These are phyloP conservation scores for Physella acuta DNA, from an alignment of 1,140 invertebrate genomes.

Conservation along the genomic window DNA sequence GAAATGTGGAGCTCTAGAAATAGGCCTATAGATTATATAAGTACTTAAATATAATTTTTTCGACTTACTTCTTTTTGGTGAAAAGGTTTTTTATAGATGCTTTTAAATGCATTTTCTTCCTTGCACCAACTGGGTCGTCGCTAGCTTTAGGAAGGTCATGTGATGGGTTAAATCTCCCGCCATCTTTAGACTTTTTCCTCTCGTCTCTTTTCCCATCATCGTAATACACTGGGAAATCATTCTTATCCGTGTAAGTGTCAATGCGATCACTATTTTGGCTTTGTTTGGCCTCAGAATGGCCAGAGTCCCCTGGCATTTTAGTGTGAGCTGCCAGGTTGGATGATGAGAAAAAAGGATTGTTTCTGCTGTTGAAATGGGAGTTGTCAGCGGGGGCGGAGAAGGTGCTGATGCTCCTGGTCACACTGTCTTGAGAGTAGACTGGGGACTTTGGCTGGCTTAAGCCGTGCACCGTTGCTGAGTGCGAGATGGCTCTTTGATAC, in stretches of 20 bases:
- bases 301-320: not conserved
- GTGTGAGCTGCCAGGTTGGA: not conserved
- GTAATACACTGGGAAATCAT: not conserved
- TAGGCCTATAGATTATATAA: not conserved
- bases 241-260: not conserved
- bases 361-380: not conserved
- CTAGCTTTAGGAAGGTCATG: not conserved
- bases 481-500: not conserved
- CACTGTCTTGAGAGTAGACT: not conserved
- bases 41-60: not conserved
- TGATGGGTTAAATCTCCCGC: not conserved
- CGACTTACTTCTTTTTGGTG: constrained; percentile 25
- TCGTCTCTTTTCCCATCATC: not conserved
- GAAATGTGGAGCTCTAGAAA: not conserved
- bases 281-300: too few relatives aligned
- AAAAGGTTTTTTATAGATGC: constrained; percentile 24
- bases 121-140: constrained; percentile 10
- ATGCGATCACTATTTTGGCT: too few relatives aligned
- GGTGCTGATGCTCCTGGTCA: not conserved
- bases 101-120: constrained; percentile 18
- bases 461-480: too few relatives aligned
- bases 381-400: not conserved
- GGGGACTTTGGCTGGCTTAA: not conserved
- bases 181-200: constrained; percentile 6
- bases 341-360: not conserved